phyloP scores from a whole-genome alignment of 2,888 invertebrate genomes.

The Auanema freiburgensis region DNA sequence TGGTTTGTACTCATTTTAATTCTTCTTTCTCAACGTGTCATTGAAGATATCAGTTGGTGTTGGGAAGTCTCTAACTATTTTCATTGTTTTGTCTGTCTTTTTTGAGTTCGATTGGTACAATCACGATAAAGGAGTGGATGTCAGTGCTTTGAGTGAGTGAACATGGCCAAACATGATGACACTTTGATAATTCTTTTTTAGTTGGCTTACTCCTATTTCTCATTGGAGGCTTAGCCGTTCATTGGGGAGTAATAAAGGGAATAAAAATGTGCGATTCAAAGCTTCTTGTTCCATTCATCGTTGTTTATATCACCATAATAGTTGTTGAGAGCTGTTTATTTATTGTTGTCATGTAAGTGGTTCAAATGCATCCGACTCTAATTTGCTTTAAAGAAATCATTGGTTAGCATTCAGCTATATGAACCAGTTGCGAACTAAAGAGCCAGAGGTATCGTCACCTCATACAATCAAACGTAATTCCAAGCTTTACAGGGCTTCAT shows the following conservation, averaged over 20 bases:
- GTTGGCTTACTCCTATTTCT: constrained; percentile 53
- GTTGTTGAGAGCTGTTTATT: constrained; percentile 40
- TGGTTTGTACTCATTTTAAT: constrained; percentile 30
- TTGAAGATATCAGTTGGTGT: constrained; percentile 34
- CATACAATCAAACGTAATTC: neutral
- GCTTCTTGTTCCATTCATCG: constrained; percentile 56
- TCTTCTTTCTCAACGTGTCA: neutral
- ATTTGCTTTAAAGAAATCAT: constrained; percentile 26
- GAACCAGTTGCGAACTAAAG: constrained; percentile 1
- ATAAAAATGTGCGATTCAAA: constrained; percentile 29
- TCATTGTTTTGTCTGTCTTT: constrained; percentile 54
- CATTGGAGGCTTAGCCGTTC: constrained; percentile 43
- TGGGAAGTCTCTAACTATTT: constrained; percentile 50
- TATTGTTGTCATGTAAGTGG: constrained; percentile 36
- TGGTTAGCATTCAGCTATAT: constrained; percentile 20
- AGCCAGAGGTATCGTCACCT: neutral
- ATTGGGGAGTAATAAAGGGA: constrained; percentile 44
- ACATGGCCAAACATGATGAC: neutral
- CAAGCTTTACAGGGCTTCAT: constrained; percentile 4
- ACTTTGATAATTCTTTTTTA: constrained; percentile 18
- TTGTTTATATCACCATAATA: constrained; percentile 50
- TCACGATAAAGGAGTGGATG: constrained; percentile 52
- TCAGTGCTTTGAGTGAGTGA: constrained; percentile 40
- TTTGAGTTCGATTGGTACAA: constrained; percentile 62
- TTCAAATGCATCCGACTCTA: neutral